phyloP scores from a whole-genome alignment of 2,888 invertebrate species.

The Marronus borbonicus region DNA sequence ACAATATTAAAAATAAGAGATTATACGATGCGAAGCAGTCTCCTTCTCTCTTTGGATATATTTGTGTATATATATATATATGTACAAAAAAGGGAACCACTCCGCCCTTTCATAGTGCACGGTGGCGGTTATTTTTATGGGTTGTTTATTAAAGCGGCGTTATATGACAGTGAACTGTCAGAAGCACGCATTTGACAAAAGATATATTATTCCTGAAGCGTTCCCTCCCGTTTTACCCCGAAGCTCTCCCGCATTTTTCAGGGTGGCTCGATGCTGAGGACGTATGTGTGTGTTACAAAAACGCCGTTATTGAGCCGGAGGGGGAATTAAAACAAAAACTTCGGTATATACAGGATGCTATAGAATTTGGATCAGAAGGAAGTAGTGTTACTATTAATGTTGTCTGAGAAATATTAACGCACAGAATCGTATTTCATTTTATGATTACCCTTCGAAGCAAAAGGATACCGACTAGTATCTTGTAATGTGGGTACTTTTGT shows the following conservation, averaged over 20 bases:
- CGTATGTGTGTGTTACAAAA: constrained; percentile 28
- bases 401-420: too few relatives aligned
- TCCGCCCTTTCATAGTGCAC: constrained; percentile 43
- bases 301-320: constrained; percentile 28
- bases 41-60: constrained; percentile 12
- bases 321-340: constrained; percentile 36
- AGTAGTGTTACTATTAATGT: too few relatives aligned
- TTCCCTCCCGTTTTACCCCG: constrained; percentile 19
- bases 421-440: too few relatives aligned
- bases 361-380: not conserved
- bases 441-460: too few relatives aligned
- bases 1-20: constrained; percentile 41
- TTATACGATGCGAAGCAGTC: constrained; percentile 27
- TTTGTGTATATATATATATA: not conserved
- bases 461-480: too few relatives aligned
- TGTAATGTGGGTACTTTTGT: too few relatives aligned
- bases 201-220: constrained; percentile 48
- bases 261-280: constrained; percentile 3
- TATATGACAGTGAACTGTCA: constrained; percentile 48
- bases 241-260: constrained; percentile 37
- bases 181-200: constrained; percentile 49
- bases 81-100: constrained; percentile 31
- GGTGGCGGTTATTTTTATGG: constrained; percentile 47
- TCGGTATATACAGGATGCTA: not conserved
- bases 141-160: constrained; percentile 49